Conservation (phyloP, 2,113 vertebrate genomes). For the Colius striatus region DNA sequence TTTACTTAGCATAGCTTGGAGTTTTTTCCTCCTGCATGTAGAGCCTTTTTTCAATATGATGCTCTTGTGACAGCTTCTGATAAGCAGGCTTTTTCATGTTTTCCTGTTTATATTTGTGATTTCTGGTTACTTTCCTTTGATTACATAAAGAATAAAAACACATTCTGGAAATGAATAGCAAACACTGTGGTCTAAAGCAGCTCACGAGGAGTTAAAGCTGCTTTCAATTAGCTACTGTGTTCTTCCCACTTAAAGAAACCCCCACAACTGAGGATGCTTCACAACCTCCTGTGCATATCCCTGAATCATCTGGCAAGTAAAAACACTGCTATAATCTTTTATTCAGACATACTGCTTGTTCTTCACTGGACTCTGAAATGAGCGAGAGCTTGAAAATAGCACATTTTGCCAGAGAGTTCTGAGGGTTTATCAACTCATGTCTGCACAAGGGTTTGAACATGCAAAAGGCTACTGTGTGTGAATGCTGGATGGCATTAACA, state of each 20-base stretch:
- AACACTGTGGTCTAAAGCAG: background rate
- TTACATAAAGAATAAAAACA: background rate
- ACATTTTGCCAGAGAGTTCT: slow-evolving; percentile 25
- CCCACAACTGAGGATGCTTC: slow-evolving; percentile 21
- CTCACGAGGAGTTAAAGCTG: slow-evolving; percentile 52
- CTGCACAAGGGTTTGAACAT: background rate
- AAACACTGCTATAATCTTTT: slow-evolving; percentile 39
- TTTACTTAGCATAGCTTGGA: background rate
- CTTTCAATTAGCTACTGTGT: background rate
- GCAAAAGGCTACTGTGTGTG: background rate
- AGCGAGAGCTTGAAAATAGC: slow-evolving; percentile 17
- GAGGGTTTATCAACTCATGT: background rate
- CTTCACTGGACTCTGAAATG: slow-evolving; percentile 43
- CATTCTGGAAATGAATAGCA: background rate
- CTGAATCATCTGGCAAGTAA: slow-evolving; percentile 62
- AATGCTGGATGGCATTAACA: background rate
- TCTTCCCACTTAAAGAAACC: background rate
- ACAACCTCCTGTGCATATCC: slow-evolving; percentile 18
- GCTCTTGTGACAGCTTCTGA: background rate
- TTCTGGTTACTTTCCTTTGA: background rate
- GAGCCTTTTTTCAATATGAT: background rate
- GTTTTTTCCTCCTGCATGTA: background rate
- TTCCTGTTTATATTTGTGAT: background rate
- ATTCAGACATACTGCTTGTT: slow-evolving; percentile 13
- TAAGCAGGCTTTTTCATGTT: background rate